Base-by-base conservation (phyloP, 2,113 vertebrate genomes). In the Hucho hucho region DNA sequence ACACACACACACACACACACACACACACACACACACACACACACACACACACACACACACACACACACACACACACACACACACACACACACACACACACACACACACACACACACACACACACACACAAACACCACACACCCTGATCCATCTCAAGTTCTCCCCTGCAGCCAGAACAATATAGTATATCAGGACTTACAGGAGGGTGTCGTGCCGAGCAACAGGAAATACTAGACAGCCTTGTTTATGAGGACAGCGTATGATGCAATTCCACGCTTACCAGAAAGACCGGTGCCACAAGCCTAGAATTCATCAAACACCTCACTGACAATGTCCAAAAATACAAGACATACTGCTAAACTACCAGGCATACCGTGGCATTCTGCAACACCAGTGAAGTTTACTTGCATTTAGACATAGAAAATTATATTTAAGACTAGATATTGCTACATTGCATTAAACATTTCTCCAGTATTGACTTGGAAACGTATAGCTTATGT, bases 171-270 rank as follows among this genome's bases (percentile, higher is more conserved):
- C 70, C 65, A 47, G 75, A 70, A 59, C n/a, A 13, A 24, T 46
- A 4, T 43, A 53, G 72, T 16, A 22, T 37, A 72, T 75, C 53
- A 64, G 53, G 64, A 37, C 53, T 58, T 56, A 56, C 64, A 70
- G 71, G 76, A 74, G n/a, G 64, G 69, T 86, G 76, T 72, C 77
- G 68, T 88, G 89, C 75, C 70, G 83, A 72, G 79, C 84, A 88
- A 84, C 87, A 88, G 77, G 86, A 92, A 91, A 90, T 83, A 87
- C 87, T 89, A 89, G 85, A 78, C 46, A 14, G 69, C 88, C 86
- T 86, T 87, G 87, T 92, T 90, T 90, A 82, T 76, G 77, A 75
- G 80, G 69, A 67, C 25, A 73, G 32, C 69, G 73, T 16, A 64
- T 84, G 82, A 86, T 81, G 74, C 77, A 69, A 65, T 59, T 70